Evolutionary conservation across 1,140 invertebrate species (phyloP), one percentile per base, ranked within the genome.

Genomic region (Drosophila dunni): DNA sequence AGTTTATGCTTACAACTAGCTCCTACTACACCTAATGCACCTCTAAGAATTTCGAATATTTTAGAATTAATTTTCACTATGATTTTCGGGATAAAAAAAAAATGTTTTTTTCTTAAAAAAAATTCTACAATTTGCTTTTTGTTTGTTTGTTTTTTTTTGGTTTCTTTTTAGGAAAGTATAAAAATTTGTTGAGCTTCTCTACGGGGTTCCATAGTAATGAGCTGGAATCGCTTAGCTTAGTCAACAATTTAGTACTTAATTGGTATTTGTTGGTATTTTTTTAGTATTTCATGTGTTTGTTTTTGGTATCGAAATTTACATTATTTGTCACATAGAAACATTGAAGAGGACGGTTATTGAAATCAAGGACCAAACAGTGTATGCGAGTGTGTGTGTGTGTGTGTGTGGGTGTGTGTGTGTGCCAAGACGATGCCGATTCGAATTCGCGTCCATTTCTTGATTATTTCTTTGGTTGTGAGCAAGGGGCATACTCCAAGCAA

Each of bases 261-360:
- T 33, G 10, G 7, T 66, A 40, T 75, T 50, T 62, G 17, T 77
- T 29, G n/a, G 51, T 69, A 63, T 57, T 67, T 61, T 51, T 15
- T 15, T 11, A 33, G 45, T 44, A 24, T 46, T 45, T n/a, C 10
- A 34, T 54, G 3, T 40, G 8, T 13, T n/a, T n/a, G 17, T 20
- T 29, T 63, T 9, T 54, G 66, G 36, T 66, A 42, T 54, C 68
- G 24, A 40, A 33, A 62, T 68, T 79, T 50, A 73, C 53, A 89
- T 90, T 90, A 90, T 90, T 90, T 90, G 88, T 90, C 88, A 91
- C 80, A 81, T 88, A 88, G 88, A 90, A 91, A 91, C 83, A 88
- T 77, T 79, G 78, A 71, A 86, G 78, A 90, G 88, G 88, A 90
- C 88, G 88, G 88, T 81, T 64, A 68, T 86, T 88, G 80, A 86